Evolutionary conservation across 2,888 invertebrate genomes (phyloP).

Genomic region (Ormyrus pomaceus): DNA sequence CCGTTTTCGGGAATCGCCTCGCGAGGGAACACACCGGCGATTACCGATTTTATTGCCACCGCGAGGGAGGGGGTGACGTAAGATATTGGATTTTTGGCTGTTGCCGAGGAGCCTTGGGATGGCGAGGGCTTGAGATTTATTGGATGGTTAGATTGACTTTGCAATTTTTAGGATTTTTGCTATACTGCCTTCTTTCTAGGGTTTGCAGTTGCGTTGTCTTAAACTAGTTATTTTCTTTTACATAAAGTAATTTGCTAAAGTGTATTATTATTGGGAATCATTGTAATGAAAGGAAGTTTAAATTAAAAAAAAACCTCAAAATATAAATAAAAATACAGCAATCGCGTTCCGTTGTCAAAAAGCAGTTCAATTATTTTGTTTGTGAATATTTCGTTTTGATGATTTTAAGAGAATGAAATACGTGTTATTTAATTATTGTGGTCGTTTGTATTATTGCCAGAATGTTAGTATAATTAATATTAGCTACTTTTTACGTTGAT

Average conservation of each 20-base stretch:
- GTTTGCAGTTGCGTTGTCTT: background rate
- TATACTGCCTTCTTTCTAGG: background rate
- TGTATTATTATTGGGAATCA: too few species aligned
- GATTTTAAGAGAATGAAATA: too few species aligned
- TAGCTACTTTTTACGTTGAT: too few species aligned
- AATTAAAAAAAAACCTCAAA: too few species aligned
- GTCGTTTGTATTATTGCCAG: too few species aligned
- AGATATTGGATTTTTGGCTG: conserved; percentile 33
- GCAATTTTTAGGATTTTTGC: conserved; percentile 28
- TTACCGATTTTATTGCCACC: conserved; percentile 44
- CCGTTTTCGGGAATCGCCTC: conserved; percentile 25
- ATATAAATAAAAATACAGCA: too few species aligned
- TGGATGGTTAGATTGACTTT: conserved; percentile 3
- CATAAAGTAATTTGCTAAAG: background rate
- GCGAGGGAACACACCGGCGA: conserved; percentile 15
- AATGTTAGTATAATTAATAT: too few species aligned
- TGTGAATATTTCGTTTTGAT: too few species aligned
- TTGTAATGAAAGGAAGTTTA: too few species aligned
- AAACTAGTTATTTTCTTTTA: conserved; percentile 1
- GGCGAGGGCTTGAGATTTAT: conserved; percentile 36
- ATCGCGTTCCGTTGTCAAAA: too few species aligned
- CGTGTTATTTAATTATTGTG: too few species aligned
- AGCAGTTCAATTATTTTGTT: too few species aligned
- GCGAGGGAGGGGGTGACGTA: conserved; percentile 16
- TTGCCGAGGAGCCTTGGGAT: background rate